Evolutionary conservation across 2,113 vertebrate species (phyloP), one percentile per base, ranked within the genome.

Genomic region (Riparia riparia): DNA sequence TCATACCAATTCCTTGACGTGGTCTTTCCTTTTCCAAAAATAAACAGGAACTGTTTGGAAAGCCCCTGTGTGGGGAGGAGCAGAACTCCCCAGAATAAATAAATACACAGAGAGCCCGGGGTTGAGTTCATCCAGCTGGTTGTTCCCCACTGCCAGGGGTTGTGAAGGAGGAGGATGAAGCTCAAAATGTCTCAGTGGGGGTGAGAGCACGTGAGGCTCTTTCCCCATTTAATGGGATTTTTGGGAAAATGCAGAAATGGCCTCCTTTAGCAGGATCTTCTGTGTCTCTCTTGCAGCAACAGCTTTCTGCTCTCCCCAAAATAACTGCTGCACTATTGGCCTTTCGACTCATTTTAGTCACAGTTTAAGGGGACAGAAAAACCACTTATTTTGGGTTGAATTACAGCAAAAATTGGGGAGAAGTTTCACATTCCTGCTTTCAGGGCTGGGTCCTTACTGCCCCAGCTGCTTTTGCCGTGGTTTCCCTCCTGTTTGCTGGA

Each of bases 11-110:
- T 94, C 89, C 69, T 90, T 95, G 93, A 95, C 44, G 13, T 2
- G 28, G 45, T 83, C 77, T 77, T 95, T 96, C 91, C 93, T 80
- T 73, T 89, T 21, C 64, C 87, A 29, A 92, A 97, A 89, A 92
- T 92, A 95, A 97, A 91, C 93, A 94, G 89, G 91, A 95, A 71
- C 65, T 0, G 17, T 84, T 95, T 94, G 94, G 89, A 95, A 95
- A 91, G 86, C 64, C 91, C 93, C 86, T 39, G 10, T 0, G 7
- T 0, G 0, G 72, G 58, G 78, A 91, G 82, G 66, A 89, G 86
- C 66, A 61, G 94, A 73, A 66, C 17, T n/a, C 56, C 60, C 68
- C 82, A 86, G 72, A 81, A 92, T 68, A 93, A 95, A 95, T 71
- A 95, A 89, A 91, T 25, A 79, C 3, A 21, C 0, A 5, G 76